Evolutionary conservation across 2,113 vertebrate species (phyloP).

Genomic region (Eurystomus gularis): DNA sequence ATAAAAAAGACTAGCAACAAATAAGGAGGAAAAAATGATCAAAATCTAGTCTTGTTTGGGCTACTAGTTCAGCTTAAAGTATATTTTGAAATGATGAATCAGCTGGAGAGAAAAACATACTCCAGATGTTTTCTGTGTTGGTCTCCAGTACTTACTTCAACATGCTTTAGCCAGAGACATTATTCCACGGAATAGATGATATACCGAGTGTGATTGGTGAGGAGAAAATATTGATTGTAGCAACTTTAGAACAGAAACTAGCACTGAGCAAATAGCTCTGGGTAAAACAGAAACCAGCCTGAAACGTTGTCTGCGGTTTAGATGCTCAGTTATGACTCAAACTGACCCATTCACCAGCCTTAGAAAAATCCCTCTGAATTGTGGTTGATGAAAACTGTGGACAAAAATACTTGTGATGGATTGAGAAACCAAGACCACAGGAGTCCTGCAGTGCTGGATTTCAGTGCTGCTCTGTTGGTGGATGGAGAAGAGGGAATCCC

Average conservation of each 20-base stretch:
- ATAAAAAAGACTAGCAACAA: neutral
- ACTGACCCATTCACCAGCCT: neutral
- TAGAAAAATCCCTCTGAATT: neutral
- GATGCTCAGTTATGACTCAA: neutral
- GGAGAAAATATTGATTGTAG: constrained; percentile 8
- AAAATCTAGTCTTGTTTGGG: neutral
- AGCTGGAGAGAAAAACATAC: constrained; percentile 21
- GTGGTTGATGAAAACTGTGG: neutral
- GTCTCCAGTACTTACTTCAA: constrained; percentile 1
- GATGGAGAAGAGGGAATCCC: neutral
- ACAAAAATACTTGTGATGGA: neutral
- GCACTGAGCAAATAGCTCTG: neutral
- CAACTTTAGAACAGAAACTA: neutral
- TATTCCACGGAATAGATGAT: constrained; percentile 12
- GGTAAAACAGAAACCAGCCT: neutral
- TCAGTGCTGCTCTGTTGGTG: neutral
- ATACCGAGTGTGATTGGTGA: neutral
- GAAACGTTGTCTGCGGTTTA: neutral
- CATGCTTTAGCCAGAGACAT: constrained; percentile 16
- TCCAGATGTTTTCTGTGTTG: constrained; percentile 53
- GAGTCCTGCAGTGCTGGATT: neutral
- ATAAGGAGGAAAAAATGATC: neutral
- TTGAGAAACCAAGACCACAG: neutral
- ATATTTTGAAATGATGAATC: constrained; percentile 50
- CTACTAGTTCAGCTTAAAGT: constrained; percentile 24